Evolutionary conservation across 2,797 vertebrate genomes (phyloP), one percentile per base, ranked within the genome.

Genomic region (Mus minutoides): DNA sequence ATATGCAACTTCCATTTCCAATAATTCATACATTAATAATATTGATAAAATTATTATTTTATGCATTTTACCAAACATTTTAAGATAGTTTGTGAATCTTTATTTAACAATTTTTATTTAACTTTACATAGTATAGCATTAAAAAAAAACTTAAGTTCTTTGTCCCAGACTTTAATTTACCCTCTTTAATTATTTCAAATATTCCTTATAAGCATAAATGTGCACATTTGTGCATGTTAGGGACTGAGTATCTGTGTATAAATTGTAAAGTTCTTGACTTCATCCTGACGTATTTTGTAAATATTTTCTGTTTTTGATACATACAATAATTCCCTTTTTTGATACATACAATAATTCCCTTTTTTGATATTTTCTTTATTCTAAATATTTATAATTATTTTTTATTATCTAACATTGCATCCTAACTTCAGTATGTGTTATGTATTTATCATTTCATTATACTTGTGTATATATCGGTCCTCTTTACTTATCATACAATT

Each of bases 381-480:
- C 31, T 43, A 86, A 92, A 86, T 83, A 79, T 89, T 92, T 95
- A 76, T 46, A 85, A 92, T 86, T 78, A 9, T 75, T 92, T 77
- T 86, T 34, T 60, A 94, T 16, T 58, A 69, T 69, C 24, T 52
- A 76, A 96, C 86, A 85, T 49, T 85, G 1, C 14, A 40, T 22
- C 78, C 88, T 0, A 1, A 85, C 94, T 29, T 92, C 1, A 0
- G 2, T 17, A 24, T 17, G 6, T 91, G 83, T 92, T 14, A 69
- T 76, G 31, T 54, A 69, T 93, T 31, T 90, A 7, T 24, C 40
- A 29, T 96, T 58, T 88, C 13, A 67, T 37, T 89, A 77, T 71
- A 37, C 0, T 9, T 88, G n/a, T 90, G 40, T 49, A 54, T 49
- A 89, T 49, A 64, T 19, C 71, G 2, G 67, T 21, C 89, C 62